Evolutionary conservation across 2,797 vertebrate genomes (phyloP).

Genomic region (Anabas testudineus): DNA sequence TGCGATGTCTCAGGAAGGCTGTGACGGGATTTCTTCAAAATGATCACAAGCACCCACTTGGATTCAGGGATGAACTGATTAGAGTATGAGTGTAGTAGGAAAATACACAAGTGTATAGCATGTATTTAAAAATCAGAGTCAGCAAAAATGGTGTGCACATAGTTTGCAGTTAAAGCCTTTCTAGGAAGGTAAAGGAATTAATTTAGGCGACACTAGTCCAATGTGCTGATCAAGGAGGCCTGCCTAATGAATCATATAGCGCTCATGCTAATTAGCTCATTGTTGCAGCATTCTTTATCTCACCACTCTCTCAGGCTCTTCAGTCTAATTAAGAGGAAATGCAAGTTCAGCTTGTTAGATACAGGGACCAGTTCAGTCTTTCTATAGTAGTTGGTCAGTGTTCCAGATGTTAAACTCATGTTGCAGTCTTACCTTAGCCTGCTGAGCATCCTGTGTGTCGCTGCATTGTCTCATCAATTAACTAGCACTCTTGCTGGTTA

Average conservation of each 20-base stretch:
- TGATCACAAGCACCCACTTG: too few relatives aligned
- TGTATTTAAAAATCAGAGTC: not conserved
- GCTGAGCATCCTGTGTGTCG: constrained; percentile 13
- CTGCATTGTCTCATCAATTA: constrained; percentile 47
- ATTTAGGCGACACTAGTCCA: constrained; percentile 16
- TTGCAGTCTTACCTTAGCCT: constrained; percentile 14
- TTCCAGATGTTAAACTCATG: constrained; percentile 43
- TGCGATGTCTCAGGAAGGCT: too few relatives aligned
- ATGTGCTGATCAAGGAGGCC: constrained; percentile 42
- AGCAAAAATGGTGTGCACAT: not conserved
- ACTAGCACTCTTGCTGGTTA: constrained; percentile 1
- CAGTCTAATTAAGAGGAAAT: constrained; percentile 53
- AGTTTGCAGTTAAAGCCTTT: constrained; percentile 5
- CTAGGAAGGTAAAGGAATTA: constrained; percentile 18
- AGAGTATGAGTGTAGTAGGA: too few relatives aligned
- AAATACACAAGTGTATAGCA: not conserved
- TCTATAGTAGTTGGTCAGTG: constrained; percentile 8
- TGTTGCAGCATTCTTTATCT: constrained; percentile 31
- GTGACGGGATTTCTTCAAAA: too few relatives aligned
- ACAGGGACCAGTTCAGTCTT: not conserved
- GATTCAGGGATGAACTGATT: too few relatives aligned
- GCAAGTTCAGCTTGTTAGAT: constrained; percentile 53
- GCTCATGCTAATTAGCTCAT: constrained; percentile 37
- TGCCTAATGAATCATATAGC: constrained; percentile 45
- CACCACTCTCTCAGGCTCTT: constrained; percentile 39